phyloP scores from a whole-genome alignment of 2,797 vertebrate species.

The Nannoperca australis region DNA sequence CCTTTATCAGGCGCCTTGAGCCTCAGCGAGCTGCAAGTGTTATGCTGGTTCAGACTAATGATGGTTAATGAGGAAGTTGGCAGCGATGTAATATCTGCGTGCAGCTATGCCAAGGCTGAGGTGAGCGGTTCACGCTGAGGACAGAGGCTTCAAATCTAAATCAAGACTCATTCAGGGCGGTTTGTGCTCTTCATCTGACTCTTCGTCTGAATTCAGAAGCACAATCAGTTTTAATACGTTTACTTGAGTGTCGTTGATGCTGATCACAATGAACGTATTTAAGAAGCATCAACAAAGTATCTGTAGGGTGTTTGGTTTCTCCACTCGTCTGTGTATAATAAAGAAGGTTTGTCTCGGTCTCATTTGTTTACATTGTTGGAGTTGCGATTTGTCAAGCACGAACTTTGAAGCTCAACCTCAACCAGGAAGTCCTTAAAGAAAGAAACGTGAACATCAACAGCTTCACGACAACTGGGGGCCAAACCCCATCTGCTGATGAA shows the following conservation, averaged over 20 bases:
- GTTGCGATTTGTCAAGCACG: background rate
- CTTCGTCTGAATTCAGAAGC: background rate
- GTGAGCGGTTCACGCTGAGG: constrained; percentile 62
- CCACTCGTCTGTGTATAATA: background rate
- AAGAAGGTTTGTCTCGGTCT: background rate
- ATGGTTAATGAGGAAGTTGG: constrained; percentile 75
- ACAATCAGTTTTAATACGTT: background rate
- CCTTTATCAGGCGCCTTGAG: constrained; percentile 59
- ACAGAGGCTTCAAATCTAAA: constrained; percentile 57
- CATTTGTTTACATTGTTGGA: background rate
- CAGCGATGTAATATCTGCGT: constrained; percentile 51
- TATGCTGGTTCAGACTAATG: constrained; percentile 67
- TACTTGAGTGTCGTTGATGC: background rate
- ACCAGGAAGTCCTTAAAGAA: background rate
- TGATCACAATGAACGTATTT: background rate
- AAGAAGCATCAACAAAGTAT: background rate
- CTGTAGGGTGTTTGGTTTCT: background rate
- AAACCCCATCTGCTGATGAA: background rate
- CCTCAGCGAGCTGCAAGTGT: constrained; percentile 50
- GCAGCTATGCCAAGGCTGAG: constrained; percentile 54
- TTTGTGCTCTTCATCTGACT: constrained; percentile 4
- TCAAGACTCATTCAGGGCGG: constrained; percentile 24
- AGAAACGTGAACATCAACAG: background rate
- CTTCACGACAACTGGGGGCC: background rate
- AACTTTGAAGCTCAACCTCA: background rate